These are phyloP conservation scores for Esox masquinongy DNA, from an alignment of 2,797 vertebrate species.

Conservation along the genomic window DNA sequence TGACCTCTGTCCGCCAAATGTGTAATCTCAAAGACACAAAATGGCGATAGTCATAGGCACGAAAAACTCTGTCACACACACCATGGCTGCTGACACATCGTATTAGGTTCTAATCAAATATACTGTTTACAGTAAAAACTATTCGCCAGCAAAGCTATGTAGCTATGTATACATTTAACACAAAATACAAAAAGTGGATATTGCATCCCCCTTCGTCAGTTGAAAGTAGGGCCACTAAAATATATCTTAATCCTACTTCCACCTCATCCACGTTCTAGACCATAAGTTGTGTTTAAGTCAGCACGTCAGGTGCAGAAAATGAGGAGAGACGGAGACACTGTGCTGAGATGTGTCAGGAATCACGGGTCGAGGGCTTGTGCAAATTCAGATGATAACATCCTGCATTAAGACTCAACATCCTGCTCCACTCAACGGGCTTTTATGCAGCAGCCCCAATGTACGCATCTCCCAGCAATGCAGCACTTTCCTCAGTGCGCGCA, in stretches of 20 bases:
- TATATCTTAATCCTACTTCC: slow-evolving; percentile 1
- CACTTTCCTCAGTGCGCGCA: neutral
- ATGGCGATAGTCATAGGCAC: neutral
- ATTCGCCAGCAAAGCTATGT: neutral
- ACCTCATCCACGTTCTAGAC: neutral
- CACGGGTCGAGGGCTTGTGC: too few relatives aligned
- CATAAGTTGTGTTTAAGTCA: neutral
- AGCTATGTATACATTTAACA: neutral
- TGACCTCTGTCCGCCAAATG: neutral
- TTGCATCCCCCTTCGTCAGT: neutral
- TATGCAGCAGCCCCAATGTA: neutral
- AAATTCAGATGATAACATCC: slow-evolving; percentile 3
- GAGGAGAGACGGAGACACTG: too few relatives aligned
- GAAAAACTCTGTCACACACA: neutral
- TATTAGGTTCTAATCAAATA: neutral
- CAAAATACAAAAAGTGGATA: neutral
- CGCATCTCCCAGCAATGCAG: neutral
- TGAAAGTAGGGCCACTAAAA: neutral
- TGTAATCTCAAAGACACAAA: neutral
- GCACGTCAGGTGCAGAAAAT: neutral
- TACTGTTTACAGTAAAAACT: neutral
- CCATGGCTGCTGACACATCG: neutral
- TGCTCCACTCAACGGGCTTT: slow-evolving; percentile 3
- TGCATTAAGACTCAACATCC: neutral
- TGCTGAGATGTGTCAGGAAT: too few relatives aligned